phyloP scores from a whole-genome alignment of 2,797 vertebrate species.

The Tauraco hartlaubi region DNA sequence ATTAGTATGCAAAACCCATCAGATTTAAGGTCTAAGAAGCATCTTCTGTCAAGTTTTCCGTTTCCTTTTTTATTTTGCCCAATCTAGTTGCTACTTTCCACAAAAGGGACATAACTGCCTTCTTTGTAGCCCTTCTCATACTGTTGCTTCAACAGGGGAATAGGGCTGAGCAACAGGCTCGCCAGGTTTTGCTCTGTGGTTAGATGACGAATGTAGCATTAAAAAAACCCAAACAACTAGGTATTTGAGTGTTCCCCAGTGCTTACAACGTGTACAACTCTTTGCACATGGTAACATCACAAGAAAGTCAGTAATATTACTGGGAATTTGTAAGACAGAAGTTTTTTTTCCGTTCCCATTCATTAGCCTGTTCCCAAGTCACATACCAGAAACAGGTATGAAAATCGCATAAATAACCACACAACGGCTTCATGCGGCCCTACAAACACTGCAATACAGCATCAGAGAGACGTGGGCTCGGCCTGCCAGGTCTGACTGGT shows the following conservation, averaged over 20 bases:
- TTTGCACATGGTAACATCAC: background rate
- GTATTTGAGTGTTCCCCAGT: background rate
- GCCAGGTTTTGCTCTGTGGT: background rate
- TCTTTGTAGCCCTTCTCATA: background rate
- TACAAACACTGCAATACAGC: background rate
- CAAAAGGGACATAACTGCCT: background rate
- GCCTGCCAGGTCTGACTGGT: background rate
- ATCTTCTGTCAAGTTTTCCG: background rate
- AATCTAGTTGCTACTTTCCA: background rate
- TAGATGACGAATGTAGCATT: background rate
- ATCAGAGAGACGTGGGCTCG: background rate
- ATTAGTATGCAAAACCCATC: background rate
- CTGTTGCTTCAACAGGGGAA: background rate
- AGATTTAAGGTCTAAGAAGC: background rate
- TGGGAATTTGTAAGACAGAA: background rate
- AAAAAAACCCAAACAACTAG: background rate
- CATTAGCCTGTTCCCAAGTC: background rate
- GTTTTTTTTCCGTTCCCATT: background rate
- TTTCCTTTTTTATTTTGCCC: background rate
- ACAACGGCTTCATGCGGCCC: background rate
- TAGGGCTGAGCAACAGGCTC: slow-evolving; percentile 19
- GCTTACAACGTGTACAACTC: background rate
- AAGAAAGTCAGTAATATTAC: background rate
- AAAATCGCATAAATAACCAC: background rate
- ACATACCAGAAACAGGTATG: background rate